Base-by-base conservation (phyloP, 2,797 vertebrate species). In the Tadarida brasiliensis region DNA sequence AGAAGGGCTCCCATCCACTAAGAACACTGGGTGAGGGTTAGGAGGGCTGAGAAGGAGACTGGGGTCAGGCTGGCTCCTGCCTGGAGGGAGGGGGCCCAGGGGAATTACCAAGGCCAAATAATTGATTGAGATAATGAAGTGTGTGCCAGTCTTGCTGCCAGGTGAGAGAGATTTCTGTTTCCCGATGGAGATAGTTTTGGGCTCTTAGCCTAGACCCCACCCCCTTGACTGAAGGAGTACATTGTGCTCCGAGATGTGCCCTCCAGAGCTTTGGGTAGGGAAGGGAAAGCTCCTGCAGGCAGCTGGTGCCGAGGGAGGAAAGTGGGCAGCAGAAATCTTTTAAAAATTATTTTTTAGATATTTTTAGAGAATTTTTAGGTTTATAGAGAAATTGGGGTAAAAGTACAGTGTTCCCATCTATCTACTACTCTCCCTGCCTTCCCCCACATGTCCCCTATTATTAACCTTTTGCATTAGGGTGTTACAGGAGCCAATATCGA, bases 291-390 rank as follows among this genome's bases (percentile, higher is more conserved):
- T 5, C 28, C 54, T 80, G 81, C 15, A 4, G 8, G 20, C 35
- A 57, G 28, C 22, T 30, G n/a, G 15, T 10, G 33, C 35, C 49
- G 49, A 68, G 17, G 30, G 11, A 73, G 61, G 47, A 35, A 7
- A 16, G 28, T 76, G 24, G 51, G 67, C 33, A 63, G 39, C 63
- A 78, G 44, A 70, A 77, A 87, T 20, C 19, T 82, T 54, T 89
- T 81, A 22, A 0, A 39, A 56, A 22, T 51, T 54, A 59, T 35
- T 56, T 70, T 70, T 84, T 20, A 63, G 74, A 49, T 9, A 12
- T 71, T 92, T 47, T 47, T 19, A 87, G 57, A 92, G 17, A 28
- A 83, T 77, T 39, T 90, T 83, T 56, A 91, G 49, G 35, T 80
- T 84, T 91, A 44, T 22, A 78, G 71, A 33, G 74, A 83, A 81